Evolutionary conservation across 1,140 invertebrate species (phyloP), one percentile per base, ranked within the genome.

Genomic region (Drosophila nebulosa): DNA sequence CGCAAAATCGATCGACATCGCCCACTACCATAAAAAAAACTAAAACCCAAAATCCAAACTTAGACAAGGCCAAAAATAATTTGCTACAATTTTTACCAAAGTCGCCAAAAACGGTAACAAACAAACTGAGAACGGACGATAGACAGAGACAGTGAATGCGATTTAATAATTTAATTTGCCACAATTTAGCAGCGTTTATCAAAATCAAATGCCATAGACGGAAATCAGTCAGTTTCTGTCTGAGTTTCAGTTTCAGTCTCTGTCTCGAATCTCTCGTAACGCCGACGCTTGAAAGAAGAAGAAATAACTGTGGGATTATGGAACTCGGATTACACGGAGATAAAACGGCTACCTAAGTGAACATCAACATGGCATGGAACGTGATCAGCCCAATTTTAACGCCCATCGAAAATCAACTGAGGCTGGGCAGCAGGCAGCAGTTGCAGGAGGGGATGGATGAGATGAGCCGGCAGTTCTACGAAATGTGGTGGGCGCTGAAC

Each of bases 371-470:
- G 75, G 79, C 79, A 65, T 79, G 88, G 88, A 85, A 90, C 88
- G 89, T 90, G 88, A 90, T 89, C 88, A 89, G 79, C 88, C 88
- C 88, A 90, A 89, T 90, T 88, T 90, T 90, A 84, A 90, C 88
- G 88, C 88, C 88, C 88, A 88, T 90, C 74, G 71, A 74, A 79
- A 88, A 63, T 64, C 64, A 74, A 74, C 39, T 60, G 57, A 53
- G 70, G n/a, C n/a, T n/a, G n/a, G n/a, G n/a, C n/a, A n/a, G n/a
- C n/a, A 74, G 70, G 62, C 74, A 74, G 62, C 22, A 59, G 70
- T 55, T 26, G 61, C 55, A 14, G 32, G 57, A 26, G 64, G 30
- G 14, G 27, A 39, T n/a, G n/a, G n/a, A 24, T 18, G 51, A 16
- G 51, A 73, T 53, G 51, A 57, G 63, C 74, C 56, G 71, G 62